Conservation (phyloP, 2,113 vertebrate species). For the Lampris megalopsis region DNA sequence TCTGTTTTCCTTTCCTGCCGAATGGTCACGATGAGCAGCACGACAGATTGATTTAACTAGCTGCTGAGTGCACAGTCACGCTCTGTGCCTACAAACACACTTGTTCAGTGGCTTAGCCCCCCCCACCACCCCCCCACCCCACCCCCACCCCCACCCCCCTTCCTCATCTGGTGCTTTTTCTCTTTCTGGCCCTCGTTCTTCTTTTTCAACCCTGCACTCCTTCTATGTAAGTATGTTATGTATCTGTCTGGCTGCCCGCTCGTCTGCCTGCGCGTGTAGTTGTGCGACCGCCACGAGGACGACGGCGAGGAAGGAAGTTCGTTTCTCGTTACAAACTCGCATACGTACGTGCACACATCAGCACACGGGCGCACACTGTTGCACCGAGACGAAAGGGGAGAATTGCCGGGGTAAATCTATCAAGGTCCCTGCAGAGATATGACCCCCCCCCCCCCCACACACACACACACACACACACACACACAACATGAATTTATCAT, state of each 20-base stretch:
- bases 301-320: background rate
- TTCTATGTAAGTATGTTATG: background rate
- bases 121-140: no score
- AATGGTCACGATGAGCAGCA: slow-evolving; percentile 27
- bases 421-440: background rate
- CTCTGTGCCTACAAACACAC: slow-evolving; percentile 43
- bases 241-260: background rate
- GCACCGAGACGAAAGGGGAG: background rate
- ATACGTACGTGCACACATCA: slow-evolving; percentile 1
- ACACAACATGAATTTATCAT: background rate
- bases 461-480: background rate
- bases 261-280: no score
- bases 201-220: slow-evolving; percentile 8
- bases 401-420: background rate
- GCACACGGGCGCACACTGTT: background rate
- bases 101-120: slow-evolving; percentile 6
- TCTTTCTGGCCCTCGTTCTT: background rate
- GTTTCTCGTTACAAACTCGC: slow-evolving; percentile 3
- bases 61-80: slow-evolving; percentile 64
- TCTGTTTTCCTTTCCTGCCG: slow-evolving; percentile 17
- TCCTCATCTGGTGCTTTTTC: background rate
- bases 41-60: slow-evolving; percentile 58
- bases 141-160: background rate
- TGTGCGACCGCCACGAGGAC: no score
- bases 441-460: no score